These are phyloP conservation scores for Remorina albescens DNA, from an alignment of 2,797 vertebrate genomes.

Conservation along the genomic window DNA sequence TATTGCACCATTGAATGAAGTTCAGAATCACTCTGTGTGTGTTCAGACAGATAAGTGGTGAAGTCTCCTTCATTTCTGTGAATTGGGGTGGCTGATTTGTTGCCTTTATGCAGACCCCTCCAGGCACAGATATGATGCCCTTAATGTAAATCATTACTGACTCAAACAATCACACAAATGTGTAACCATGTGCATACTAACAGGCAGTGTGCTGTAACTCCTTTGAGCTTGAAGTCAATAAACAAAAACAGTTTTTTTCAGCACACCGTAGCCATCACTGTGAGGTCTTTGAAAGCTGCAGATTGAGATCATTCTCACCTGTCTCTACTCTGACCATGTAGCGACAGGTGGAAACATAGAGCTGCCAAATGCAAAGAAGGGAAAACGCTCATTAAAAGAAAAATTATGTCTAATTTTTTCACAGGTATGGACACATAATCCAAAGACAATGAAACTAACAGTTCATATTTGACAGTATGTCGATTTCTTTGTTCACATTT, in stretches of 20 bases:
- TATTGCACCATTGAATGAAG: slow-evolving; percentile 45
- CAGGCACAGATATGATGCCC: slow-evolving; percentile 18
- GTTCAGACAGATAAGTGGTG: slow-evolving; percentile 11
- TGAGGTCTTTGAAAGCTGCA: slow-evolving; percentile 50
- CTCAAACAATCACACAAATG: slow-evolving; percentile 22
- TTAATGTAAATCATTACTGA: slow-evolving; percentile 56
- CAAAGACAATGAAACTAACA: slow-evolving; percentile 36
- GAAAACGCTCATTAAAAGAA: slow-evolving; percentile 28
- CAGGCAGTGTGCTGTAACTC: slow-evolving; percentile 45
- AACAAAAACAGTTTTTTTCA: slow-evolving; percentile 64
- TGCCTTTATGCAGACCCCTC: slow-evolving; percentile 26
- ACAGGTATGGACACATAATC: slow-evolving; percentile 33
- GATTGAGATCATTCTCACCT: slow-evolving; percentile 41
- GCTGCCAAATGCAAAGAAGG: slow-evolving; percentile 4
- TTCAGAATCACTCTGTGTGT: slow-evolving; percentile 20
- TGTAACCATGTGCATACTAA: slow-evolving; percentile 34
- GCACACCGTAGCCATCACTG: slow-evolving; percentile 52
- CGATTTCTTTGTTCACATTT: background rate
- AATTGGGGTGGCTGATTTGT: slow-evolving; percentile 37
- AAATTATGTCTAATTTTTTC: slow-evolving; percentile 12
- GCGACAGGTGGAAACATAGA: slow-evolving; percentile 14
- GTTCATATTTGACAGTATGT: background rate
- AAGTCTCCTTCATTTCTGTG: slow-evolving; percentile 6
- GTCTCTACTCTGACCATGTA: slow-evolving; percentile 30
- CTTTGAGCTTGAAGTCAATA: slow-evolving; percentile 59